Evolutionary conservation across 1,140 invertebrate genomes (phyloP), one percentile per base, ranked within the genome.

Genomic region (Trichoplusia ni): DNA sequence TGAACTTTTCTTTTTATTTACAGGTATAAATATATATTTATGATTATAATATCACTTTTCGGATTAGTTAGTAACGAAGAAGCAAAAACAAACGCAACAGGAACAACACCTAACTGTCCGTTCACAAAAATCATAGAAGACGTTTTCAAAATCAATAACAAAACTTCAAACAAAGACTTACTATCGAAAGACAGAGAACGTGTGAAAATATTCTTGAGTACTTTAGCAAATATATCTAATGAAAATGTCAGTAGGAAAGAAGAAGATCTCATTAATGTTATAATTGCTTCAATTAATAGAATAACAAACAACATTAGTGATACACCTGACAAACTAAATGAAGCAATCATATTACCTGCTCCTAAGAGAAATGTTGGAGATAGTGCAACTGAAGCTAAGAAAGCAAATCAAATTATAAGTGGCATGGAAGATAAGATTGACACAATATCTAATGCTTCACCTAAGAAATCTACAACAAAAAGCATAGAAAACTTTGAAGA

Each of bases 121-220:
- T 88, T 86, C 25, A 78, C 84, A 16, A 86, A 71, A 79, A 82
- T 90, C 16, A 81, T 89, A 16, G 86, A 89, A 78, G 85, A 90
- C 23, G 86, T 88, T 9, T 89, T 88, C 44, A 88, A 83, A 77
- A 78, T 81, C n/a, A 69, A 79, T 29, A 88, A 85, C 23, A 81
- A 73, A 73, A 77, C 63, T 53, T 71, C 69, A 23, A 62, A 71
- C 23, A 77, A 42, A 47, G 59, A 49, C 16, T 56, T 46, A 2
- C 56, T 59, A 18, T 25, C 68, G 4, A 76, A 76, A 72, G 76
- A 84, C 19, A 69, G 49, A 13, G 83, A 82, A 60, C 38, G 69
- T 33, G 74, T 77, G 6, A 84, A 84, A 62, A 33, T 82, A 46
- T 81, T 84, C 51, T 31, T 88, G 9, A 75, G 75, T 64, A 69